phyloP scores from a whole-genome alignment of 92 coral and sea anemone species.

The Isaurus tuberculatus region DNA sequence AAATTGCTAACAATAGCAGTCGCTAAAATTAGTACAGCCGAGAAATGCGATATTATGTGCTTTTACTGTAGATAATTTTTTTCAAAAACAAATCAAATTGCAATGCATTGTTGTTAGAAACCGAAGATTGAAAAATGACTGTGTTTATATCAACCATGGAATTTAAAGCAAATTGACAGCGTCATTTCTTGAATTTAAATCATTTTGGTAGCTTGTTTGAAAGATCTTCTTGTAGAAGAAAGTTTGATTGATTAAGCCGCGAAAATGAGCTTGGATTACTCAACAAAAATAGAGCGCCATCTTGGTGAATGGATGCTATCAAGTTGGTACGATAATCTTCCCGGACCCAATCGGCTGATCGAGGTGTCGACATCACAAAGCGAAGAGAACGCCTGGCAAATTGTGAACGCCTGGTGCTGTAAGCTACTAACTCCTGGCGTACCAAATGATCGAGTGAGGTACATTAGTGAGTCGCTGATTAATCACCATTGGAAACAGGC shows the following conservation, averaged over 20 bases:
- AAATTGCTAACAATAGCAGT: too few relatives aligned
- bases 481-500: slow-evolving; percentile 85
- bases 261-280: slow-evolving; percentile 25
- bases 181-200: neutral
- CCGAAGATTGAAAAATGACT: neutral
- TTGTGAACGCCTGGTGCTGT: slow-evolving; percentile 69
- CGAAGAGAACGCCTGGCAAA: slow-evolving; percentile 68
- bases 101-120: neutral
- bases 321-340: slow-evolving; percentile 91
- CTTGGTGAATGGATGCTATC: slow-evolving; percentile 92
- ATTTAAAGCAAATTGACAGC: neutral
- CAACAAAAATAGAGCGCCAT: slow-evolving; percentile 68
- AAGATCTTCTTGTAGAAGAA: too few relatives aligned
- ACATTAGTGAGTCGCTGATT: slow-evolving; percentile 76
- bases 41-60: too few relatives aligned
- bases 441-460: slow-evolving; percentile 67
- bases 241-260: neutral
- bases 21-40: too few relatives aligned
- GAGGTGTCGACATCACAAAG: slow-evolving; percentile 78
- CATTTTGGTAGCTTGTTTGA: neutral
- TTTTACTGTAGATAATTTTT: neutral
- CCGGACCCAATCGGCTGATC: slow-evolving; percentile 84
- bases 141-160: slow-evolving; percentile 2
- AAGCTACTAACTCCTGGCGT: slow-evolving; percentile 82
- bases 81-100: neutral